These are phyloP conservation scores for Xerus inauris DNA, from an alignment of 2,113 vertebrate species.

Conservation along the genomic window DNA sequence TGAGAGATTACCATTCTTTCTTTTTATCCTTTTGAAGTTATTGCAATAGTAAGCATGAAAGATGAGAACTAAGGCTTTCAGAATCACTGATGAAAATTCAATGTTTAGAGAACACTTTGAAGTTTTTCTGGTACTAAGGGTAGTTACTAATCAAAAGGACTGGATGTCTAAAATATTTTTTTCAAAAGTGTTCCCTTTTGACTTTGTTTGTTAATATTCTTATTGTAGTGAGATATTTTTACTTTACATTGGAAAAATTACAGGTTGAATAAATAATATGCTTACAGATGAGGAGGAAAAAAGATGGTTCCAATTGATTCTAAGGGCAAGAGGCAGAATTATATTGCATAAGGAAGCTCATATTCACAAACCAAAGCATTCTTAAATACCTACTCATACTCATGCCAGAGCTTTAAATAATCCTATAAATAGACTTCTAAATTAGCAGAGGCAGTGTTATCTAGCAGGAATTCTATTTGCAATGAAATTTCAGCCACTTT, in stretches of 20 bases:
- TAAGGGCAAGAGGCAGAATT: neutral
- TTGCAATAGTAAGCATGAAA: constrained; percentile 83
- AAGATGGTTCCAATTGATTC: constrained; percentile 57
- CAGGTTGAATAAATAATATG: constrained; percentile 32
- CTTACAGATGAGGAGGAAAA: constrained; percentile 30
- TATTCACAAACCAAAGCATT: constrained; percentile 22
- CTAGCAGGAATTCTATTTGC: neutral
- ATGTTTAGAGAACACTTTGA: constrained; percentile 86
- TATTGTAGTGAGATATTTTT: constrained; percentile 34
- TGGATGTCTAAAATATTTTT: constrained; percentile 70
- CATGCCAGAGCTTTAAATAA: neutral
- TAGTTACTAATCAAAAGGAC: constrained; percentile 80
- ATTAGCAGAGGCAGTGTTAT: neutral
- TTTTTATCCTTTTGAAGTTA: constrained; percentile 86
- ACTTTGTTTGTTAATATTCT: constrained; percentile 82
- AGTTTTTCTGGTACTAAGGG: constrained; percentile 80
- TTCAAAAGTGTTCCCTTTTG: constrained; percentile 75
- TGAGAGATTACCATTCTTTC: constrained; percentile 79
- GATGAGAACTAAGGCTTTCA: constrained; percentile 82
- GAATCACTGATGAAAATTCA: constrained; percentile 85
- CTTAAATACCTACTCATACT: neutral
- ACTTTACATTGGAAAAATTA: constrained; percentile 53
- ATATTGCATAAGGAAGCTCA: constrained; percentile 3
- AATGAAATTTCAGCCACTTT: constrained; percentile 7
- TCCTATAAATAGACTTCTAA: neutral